These are phyloP conservation scores for Drosophila sp. DNA, from an alignment of 1,140 invertebrate genomes.

Conservation along the genomic window DNA sequence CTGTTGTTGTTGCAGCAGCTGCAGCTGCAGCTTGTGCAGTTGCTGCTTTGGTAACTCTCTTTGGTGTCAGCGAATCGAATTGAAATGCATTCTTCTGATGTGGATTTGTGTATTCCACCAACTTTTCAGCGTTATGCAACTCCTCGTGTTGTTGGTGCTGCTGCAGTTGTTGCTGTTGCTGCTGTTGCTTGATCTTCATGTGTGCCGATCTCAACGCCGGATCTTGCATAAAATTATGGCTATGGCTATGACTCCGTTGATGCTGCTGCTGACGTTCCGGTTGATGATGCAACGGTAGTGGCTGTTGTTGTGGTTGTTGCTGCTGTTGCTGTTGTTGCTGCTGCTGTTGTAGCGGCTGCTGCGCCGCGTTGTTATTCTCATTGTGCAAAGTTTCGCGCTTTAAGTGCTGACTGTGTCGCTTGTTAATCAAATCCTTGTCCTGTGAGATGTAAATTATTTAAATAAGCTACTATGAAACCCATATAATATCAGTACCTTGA, in stretches of 20 bases:
- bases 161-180: conserved; percentile 47
- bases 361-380: conserved; percentile 38
- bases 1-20: conserved; percentile 3
- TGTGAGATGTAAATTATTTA: conserved; percentile 1
- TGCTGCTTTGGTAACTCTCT: conserved; percentile 71
- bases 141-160: conserved; percentile 65
- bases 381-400: conserved; percentile 61
- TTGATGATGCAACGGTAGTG: conserved; percentile 30
- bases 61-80: conserved; percentile 84
- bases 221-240: conserved; percentile 70
- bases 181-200: conserved; percentile 67
- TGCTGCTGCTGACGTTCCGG: conserved; percentile 50
- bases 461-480: too few relatives aligned
- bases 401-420: conserved; percentile 67
- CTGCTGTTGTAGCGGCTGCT: conserved; percentile 21
- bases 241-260: conserved; percentile 73
- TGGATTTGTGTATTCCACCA: conserved; percentile 80
- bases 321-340: conserved; percentile 32
- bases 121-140: conserved; percentile 82
- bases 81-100: conserved; percentile 83
- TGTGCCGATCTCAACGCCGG: conserved; percentile 61
- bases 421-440: conserved; percentile 53
- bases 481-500: conserved; percentile 59
- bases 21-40: conserved; percentile 29
- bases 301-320: conserved; percentile 34